Conservation (phyloP, 2,888 invertebrate genomes). For the Herminia tarsipennalis region DNA sequence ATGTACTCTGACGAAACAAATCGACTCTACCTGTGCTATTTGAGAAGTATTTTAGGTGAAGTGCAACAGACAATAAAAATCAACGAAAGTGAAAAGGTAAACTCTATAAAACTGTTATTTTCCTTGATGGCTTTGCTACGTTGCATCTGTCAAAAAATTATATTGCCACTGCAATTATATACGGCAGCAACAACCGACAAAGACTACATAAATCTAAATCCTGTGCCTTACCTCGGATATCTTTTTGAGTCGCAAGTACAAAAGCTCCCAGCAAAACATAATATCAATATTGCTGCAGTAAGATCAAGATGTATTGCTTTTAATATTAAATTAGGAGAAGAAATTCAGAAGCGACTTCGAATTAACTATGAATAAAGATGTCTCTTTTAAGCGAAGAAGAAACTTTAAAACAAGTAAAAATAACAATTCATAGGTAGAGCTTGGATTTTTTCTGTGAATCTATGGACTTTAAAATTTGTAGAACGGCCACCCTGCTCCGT, state of each 20-base stretch:
- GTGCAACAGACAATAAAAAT: constrained; percentile 1
- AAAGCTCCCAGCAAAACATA: no score
- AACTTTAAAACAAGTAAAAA: neutral
- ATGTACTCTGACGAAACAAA: constrained; percentile 2
- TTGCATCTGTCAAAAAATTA: neutral
- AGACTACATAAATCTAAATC: no score
- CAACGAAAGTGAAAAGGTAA: neutral
- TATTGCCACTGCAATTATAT: no score
- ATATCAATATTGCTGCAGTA: no score
- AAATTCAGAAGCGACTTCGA: neutral
- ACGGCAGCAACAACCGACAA: no score
- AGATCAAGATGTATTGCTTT: neutral
- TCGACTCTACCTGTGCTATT: neutral
- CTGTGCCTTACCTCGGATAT: no score
- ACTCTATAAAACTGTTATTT: neutral
- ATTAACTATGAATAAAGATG: neutral
- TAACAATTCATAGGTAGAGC: no score
- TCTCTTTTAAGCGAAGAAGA: neutral
- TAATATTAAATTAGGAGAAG: neutral
- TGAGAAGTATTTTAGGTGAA: neutral
- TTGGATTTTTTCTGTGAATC: no score
- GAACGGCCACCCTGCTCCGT: no score
- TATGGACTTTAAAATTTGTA: no score
- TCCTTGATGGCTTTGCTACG: neutral
- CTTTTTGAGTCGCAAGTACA: no score